These are phyloP conservation scores for Pterocles burchelli DNA, from an alignment of 2,113 vertebrate genomes.

Conservation along the genomic window DNA sequence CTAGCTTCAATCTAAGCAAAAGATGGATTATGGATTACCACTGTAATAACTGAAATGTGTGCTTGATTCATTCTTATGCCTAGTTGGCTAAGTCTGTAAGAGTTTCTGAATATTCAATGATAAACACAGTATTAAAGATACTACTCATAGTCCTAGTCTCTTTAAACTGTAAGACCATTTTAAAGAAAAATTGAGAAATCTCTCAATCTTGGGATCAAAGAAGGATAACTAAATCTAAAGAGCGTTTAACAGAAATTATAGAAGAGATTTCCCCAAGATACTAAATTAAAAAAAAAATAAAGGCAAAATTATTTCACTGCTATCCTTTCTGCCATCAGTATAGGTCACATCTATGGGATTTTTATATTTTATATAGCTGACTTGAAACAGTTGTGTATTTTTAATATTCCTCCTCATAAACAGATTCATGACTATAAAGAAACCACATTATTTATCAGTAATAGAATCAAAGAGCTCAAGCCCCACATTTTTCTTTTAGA, in stretches of 20 bases:
- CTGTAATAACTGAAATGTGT: background rate
- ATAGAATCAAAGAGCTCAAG: background rate
- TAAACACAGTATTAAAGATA: background rate
- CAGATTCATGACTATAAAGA: background rate
- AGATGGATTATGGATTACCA: background rate
- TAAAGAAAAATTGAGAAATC: background rate
- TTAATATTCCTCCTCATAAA: background rate
- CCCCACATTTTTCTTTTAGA: background rate
- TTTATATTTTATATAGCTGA: background rate
- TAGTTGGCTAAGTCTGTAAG: background rate
- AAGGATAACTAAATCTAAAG: background rate
- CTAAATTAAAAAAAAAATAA: background rate
- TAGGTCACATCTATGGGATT: background rate
- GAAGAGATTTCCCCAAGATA: background rate
- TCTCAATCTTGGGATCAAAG: background rate
- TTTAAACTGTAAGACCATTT: background rate
- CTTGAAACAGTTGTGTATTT: background rate
- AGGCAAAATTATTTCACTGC: background rate
- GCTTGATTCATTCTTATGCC: background rate
- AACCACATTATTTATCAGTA: background rate
- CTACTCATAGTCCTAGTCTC: background rate
- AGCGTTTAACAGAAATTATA: background rate
- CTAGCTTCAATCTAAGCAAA: background rate
- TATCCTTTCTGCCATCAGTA: background rate
- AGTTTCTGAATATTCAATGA: background rate